These are phyloP conservation scores for Carassius auratus DNA, from an alignment of 2,113 vertebrate genomes.

Conservation along the genomic window DNA sequence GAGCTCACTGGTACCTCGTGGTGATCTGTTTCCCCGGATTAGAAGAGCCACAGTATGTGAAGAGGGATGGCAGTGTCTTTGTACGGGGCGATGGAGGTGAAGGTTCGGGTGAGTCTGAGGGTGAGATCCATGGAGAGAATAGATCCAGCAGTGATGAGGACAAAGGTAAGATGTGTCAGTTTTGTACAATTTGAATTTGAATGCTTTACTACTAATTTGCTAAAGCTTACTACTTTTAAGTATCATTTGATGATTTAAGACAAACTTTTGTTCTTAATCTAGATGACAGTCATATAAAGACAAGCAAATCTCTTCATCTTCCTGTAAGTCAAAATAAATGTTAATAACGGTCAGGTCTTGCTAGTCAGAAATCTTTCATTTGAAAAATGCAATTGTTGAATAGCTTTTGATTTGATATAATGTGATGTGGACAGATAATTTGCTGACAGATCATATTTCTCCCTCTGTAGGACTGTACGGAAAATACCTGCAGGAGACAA, in stretches of 20 bases:
- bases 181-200: slow-evolving; percentile 16
- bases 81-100: slow-evolving; percentile 1
- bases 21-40: slow-evolving; percentile 94
- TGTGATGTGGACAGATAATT: neutral
- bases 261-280: slow-evolving; percentile 27
- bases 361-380: neutral
- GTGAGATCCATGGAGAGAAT: slow-evolving; percentile 36
- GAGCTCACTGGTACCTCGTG: slow-evolving; percentile 96
- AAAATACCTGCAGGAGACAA: slow-evolving; percentile 64
- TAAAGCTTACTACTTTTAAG: neutral
- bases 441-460: no score
- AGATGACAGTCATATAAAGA: slow-evolving; percentile 33
- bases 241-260: neutral
- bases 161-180: neutral
- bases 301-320: slow-evolving; percentile 44
- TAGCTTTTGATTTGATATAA: neutral
- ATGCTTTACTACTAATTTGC: neutral
- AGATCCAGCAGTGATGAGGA: slow-evolving; percentile 28
- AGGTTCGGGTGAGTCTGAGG: slow-evolving; percentile 15
- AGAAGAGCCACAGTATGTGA: slow-evolving; percentile 77
- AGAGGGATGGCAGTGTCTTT: slow-evolving; percentile 58
- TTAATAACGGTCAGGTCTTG: neutral
- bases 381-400: neutral
- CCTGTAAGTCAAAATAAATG: slow-evolving; percentile 61
- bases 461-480: slow-evolving; percentile 70